These are phyloP conservation scores for Ligdia adustata DNA, from an alignment of 2,888 invertebrate genomes.

Conservation along the genomic window DNA sequence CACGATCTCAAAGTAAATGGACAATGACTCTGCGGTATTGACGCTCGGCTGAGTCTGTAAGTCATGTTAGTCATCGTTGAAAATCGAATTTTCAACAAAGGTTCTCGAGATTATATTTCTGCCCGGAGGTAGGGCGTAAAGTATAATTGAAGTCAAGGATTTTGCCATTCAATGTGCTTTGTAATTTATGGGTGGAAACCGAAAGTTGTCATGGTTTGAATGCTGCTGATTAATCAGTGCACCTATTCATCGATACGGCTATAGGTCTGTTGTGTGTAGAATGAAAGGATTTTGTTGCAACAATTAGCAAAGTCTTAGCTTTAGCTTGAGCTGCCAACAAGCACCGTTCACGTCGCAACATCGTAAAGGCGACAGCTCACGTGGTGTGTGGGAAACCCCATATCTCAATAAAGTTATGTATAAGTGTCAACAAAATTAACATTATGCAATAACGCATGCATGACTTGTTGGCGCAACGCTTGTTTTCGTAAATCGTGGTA, in stretches of 20 bases:
- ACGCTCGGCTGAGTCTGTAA: constrained; percentile 35
- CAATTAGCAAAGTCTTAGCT: no score
- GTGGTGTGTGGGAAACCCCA: constrained; percentile 39
- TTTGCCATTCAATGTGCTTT: constrained; percentile 34
- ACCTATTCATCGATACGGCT: constrained; percentile 2
- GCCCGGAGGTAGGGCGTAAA: constrained; percentile 27
- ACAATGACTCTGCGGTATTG: constrained; percentile 34
- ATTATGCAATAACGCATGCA: constrained; percentile 68
- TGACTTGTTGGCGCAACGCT: constrained; percentile 75
- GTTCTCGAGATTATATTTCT: constrained; percentile 30
- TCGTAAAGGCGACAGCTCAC: constrained; percentile 33
- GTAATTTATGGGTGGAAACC: constrained; percentile 31
- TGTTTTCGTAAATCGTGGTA: constrained; percentile 79
- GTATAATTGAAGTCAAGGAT: constrained; percentile 38
- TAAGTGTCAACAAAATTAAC: constrained; percentile 53
- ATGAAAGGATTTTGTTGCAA: not conserved
- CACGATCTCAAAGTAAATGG: constrained; percentile 26
- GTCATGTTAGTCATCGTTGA: constrained; percentile 32
- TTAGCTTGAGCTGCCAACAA: no score
- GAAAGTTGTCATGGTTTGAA: constrained; percentile 28
- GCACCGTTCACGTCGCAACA: no score
- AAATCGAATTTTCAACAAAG: constrained; percentile 36
- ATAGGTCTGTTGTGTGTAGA: not conserved
- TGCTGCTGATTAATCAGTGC: constrained; percentile 23
- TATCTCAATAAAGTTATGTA: constrained; percentile 35